Base-by-base conservation (phyloP, 2,888 invertebrate genomes). In the Mythimna impura region DNA sequence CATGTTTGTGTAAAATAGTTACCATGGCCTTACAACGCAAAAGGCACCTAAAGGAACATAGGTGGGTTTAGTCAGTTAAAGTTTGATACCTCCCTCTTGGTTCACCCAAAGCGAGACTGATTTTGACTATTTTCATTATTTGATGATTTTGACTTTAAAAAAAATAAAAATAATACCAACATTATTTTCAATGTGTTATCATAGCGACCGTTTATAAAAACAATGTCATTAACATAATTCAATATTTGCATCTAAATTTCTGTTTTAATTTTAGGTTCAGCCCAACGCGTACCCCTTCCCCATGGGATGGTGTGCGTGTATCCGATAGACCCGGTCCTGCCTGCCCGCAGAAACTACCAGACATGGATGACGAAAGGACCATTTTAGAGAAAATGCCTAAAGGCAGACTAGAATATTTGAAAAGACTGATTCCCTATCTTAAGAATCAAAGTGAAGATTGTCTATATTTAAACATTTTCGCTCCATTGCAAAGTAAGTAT, bases 361-460 rank as follows among this genome's bases (percentile, higher is more conserved):
- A 98, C 93, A 97, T 98, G 83, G 97, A 97, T 88, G 98, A 99
- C 91, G 98, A 98, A 94, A 98, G 98, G 89, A 97, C 97, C 88
- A 98, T 98, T 67, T 96, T 98, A 92, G 97, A 97, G 89, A 97
- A 97, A 92, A 99, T 99, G 98, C 99, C 99, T 84, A 97, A 97
- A 90, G 99, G 99, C 86, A 97, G 99, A 90, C 97, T 98, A 94
- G 98, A 99, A 93, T 98, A 99, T 94, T 97, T 99, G 86, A 98
- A 98, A 96, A 97, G 99, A 93, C 97, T 99, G 95, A 97, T 98
- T 93, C 99, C 99, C 86, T 98, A 98, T 96, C 97, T 99, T 93
- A 97, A 97, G 95, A 98, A 99, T 95, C 99, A 99, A 97, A 98
- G 98, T 93, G 99, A 99, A 97, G 99, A 99, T 97, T 99, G 99